Evolutionary conservation across 2,888 invertebrate species (phyloP).

Genomic region (Tetrapedia diversipes): DNA sequence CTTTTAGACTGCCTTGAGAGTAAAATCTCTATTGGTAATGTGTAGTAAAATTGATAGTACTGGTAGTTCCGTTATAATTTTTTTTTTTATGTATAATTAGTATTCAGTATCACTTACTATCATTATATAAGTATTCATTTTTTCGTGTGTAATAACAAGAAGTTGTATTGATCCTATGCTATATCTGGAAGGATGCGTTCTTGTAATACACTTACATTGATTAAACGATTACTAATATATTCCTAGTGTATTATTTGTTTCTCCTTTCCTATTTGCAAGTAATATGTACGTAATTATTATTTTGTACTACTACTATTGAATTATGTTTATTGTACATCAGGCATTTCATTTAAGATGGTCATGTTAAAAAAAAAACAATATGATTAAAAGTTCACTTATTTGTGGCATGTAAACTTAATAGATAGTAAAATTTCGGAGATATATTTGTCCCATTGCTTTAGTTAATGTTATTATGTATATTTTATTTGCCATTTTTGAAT

Average conservation of each 20-base stretch:
- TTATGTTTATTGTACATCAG: too few species aligned
- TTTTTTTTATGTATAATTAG: conserved; percentile 26
- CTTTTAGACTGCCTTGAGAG: conserved; percentile 1
- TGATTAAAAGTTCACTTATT: too few species aligned
- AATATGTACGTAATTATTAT: too few species aligned
- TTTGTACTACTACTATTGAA: too few species aligned
- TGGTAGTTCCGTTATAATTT: conserved; percentile 20
- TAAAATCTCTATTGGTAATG: not conserved
- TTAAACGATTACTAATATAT: conserved; percentile 35
- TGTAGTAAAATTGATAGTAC: conserved; percentile 44
- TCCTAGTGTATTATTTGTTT: not conserved
- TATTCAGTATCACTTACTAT: conserved; percentile 23
- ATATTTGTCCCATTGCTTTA: too few species aligned
- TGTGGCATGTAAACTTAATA: too few species aligned
- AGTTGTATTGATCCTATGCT: conserved; percentile 25
- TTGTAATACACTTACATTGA: conserved; percentile 36
- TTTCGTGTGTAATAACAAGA: conserved; percentile 24
- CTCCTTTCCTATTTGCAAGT: too few species aligned
- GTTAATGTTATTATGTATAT: too few species aligned
- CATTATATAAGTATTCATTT: conserved; percentile 15
- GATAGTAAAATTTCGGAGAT: too few species aligned
- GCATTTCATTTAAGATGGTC: too few species aligned
- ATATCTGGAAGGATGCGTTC: conserved; percentile 13
- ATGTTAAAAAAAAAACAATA: too few species aligned
- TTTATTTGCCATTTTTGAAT: too few species aligned